Evolutionary conservation across 2,888 invertebrate genomes (phyloP), one percentile per base, ranked within the genome.

Genomic region (Tineola bisselliella): DNA sequence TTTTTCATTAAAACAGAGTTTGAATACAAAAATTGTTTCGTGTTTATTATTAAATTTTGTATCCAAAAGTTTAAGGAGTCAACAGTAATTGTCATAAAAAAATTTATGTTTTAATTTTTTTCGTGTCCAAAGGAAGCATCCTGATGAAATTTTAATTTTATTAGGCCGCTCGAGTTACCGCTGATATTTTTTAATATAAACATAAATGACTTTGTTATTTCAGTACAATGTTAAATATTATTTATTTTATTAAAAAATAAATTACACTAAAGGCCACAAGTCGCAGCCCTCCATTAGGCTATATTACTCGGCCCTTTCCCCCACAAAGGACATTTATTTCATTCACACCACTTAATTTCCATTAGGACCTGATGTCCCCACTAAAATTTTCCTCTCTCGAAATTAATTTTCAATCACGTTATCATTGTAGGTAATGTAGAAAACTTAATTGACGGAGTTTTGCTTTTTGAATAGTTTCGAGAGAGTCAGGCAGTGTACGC

Each of bases 101-200:
- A 8, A 44, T 18, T 38, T 61, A 44, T 60, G 33, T 60, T 44
- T 60, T 5, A 19, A 19, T 56, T 33, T 58, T 25, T 33, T 19
- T 15, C 15, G 1, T 33, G 25, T 17, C 19, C 58, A 18, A 17
- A 67, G 66, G 64, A 66, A 64, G 64, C 65, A 66, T 67, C 64
- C 62, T 63, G 71, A 75, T 75, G 71, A 78, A 76, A 72, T 70
- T 76, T 72, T 76, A 74, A 77, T 75, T 74, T 73, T 68, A 77
- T 77, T 76, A 71, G 67, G 65, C 15, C 17, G 1, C 17, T 13
- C 10, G n/a, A 48, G 5, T 48, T 48, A 48, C 44, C 72, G 69
- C 67, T 69, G 69, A 69, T 68, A 66, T 63, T 63, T 63, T 38
- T 38, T 12, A 38, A 38, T 38, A 38, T 38, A 6, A 38, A 38